Evolutionary conservation across 2,888 invertebrate species (phyloP).

Genomic region (Lydus trimaculatus): DNA sequence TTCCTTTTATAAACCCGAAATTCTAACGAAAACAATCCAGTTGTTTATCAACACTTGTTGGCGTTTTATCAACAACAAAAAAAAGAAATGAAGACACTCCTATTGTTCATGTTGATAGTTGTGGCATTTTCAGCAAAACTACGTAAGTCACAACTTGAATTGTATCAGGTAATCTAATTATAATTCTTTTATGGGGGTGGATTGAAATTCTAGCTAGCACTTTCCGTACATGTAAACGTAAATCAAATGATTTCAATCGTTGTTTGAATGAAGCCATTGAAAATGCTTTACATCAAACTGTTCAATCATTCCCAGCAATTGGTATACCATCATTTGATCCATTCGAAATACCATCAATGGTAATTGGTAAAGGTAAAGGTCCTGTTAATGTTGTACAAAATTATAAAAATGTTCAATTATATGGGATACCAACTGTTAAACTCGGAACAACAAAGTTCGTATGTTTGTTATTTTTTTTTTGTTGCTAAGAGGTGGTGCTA

Average conservation of each 20-base stretch:
- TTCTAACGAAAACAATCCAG: no score
- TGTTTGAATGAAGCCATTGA: background rate
- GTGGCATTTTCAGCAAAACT: background rate
- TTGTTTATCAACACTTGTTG: no score
- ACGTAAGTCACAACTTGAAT: background rate
- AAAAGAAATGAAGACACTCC: background rate
- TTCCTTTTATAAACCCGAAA: no score
- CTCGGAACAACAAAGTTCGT: background rate
- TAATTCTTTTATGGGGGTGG: no score
- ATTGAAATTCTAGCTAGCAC: background rate
- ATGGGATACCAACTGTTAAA: background rate
- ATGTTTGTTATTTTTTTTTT: background rate
- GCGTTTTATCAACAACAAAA: background rate
- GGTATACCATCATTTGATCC: background rate
- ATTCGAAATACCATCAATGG: slow-evolving; percentile 2
- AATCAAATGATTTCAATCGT: background rate
- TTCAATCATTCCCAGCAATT: background rate
- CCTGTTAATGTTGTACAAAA: background rate
- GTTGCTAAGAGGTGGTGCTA: no score
- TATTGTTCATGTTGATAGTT: background rate
- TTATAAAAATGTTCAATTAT: background rate
- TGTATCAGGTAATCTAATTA: no score
- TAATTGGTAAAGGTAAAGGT: background rate
- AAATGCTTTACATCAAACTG: background rate
- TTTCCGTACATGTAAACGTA: background rate